Conservation (phyloP, 1,140 invertebrate genomes). For the Microvelia longipes region DNA sequence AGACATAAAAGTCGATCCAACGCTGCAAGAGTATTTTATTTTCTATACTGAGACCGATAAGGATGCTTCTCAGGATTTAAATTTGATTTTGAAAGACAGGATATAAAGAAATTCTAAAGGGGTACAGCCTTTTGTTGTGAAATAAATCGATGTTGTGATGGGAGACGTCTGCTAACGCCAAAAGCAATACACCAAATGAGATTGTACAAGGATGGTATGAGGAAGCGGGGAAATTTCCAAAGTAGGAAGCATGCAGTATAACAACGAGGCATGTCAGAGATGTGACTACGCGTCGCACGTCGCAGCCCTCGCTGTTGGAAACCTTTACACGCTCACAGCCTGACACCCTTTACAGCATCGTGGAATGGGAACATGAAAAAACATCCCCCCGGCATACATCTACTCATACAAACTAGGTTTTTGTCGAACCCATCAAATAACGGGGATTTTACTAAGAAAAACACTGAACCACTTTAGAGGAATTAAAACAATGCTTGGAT, state of each 20-base stretch:
- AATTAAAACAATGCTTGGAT: not conserved
- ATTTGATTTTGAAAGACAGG: not conserved
- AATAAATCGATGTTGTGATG: not conserved
- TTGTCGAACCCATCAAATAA: not conserved
- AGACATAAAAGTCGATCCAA: no score
- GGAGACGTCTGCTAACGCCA: not conserved
- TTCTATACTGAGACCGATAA: no score
- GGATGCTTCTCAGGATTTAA: not conserved
- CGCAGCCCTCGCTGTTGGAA: not conserved
- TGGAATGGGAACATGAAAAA: not conserved
- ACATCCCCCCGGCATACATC: not conserved
- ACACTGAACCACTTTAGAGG: not conserved
- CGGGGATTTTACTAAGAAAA: not conserved
- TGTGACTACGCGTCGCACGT: not conserved
- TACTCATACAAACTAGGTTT: not conserved
- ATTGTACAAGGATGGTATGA: not conserved
- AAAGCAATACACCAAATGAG: not conserved
- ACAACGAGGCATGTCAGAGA: not conserved
- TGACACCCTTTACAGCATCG: not conserved
- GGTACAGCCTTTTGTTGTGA: not conserved
- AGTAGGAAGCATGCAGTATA: no score
- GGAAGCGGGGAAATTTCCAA: not conserved
- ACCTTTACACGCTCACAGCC: not conserved
- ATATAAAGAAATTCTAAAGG: not conserved
- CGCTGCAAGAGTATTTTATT: no score